Conservation (phyloP, 2,113 vertebrate species). For the Chaetops frenatus region DNA sequence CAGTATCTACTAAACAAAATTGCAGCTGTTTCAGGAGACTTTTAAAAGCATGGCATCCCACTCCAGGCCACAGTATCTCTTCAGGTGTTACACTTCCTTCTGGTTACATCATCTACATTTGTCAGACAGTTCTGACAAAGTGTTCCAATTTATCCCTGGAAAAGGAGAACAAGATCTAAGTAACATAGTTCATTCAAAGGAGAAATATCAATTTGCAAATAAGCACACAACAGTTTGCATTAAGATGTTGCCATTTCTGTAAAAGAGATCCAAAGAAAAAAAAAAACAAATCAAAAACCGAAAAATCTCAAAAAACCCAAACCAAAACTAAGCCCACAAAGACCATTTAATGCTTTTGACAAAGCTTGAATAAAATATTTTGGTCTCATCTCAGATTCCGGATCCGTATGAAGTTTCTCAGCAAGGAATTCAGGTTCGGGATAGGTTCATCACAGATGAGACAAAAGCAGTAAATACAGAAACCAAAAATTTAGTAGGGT, state of each 20-base stretch:
- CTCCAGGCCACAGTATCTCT: background rate
- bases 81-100: background rate
- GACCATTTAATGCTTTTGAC: background rate
- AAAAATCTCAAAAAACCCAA: background rate
- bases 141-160: background rate
- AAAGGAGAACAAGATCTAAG: constrained; percentile 21
- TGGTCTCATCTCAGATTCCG: constrained; percentile 70
- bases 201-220: background rate
- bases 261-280: background rate
- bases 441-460: constrained; percentile 71
- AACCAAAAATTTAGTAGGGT: background rate
- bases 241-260: background rate
- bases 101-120: background rate
- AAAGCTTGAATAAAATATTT: background rate
- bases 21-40: background rate
- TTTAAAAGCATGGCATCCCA: background rate
- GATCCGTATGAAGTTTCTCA: constrained; percentile 68
- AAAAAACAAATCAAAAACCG: rapidly evolving
- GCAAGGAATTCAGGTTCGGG: constrained; percentile 73
- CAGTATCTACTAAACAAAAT: background rate
- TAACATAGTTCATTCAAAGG: background rate
- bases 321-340: background rate
- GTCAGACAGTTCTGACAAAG: background rate
- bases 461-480: background rate
- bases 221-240: background rate